Base-by-base conservation (phyloP, 2,888 invertebrate species). In the Meliscaeva auricollis region DNA sequence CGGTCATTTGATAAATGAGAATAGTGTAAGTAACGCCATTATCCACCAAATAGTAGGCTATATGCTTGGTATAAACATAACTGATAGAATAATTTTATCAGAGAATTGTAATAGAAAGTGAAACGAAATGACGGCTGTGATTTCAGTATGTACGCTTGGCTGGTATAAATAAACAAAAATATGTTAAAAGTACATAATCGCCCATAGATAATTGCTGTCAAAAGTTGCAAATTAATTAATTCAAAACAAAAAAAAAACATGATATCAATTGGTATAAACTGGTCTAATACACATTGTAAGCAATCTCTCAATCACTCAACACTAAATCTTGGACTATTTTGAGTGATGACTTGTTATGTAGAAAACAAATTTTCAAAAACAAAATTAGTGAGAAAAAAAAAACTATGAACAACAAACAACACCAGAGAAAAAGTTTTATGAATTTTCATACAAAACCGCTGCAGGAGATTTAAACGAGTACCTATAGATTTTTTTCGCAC, bases 361-460 rank as follows among this genome's bases (percentile, higher is more conserved):
- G 48, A 64, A 66, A 62, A 66, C 9, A 38, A 41, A 41, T 22
- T 22, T 17, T 13, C 9, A 56, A 58, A 64, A n/a, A n/a, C n/a
- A n/a, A 58, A 64, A 15, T 44, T 38, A 32, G 50, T 66, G 46
- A 26, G 38, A 38, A 38, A 38, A 11, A 68, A 35, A 11, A 58
- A 38, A 1, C 13, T 9, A 64, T 64, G 46, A 38, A 46, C 46
- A 68, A 22, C 32, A 58, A 20, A 58, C 11, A 32, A 58, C 38
- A 20, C 13, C 13, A 41, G 15, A 58, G 58, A 72, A 75, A 56
- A 66, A 35, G 48, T 66, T 80, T 70, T 66, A 66, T 72, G n/a
- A 84, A 84, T 84, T 80, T 44, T 60, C 22, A 35, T 22, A 80
- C 68, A 84, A 80, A 84, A 72, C 84, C 69, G 60, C 80, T 72